Conservation (phyloP, 1,140 invertebrate genomes). For the Rhopalosiphum maidis region DNA sequence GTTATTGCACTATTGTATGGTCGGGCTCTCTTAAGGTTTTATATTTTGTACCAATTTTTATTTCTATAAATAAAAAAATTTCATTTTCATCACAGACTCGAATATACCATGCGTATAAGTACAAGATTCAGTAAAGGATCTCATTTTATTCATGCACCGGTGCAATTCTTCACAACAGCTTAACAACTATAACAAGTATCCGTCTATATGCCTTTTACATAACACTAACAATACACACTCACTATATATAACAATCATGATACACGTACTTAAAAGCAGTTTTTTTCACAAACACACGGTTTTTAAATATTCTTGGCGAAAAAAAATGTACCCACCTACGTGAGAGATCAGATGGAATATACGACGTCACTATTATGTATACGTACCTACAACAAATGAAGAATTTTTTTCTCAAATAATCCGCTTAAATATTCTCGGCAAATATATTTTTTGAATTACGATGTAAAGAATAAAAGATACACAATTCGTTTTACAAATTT, state of each 20-base stretch:
- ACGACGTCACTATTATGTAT: not conserved
- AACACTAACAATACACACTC: slow-evolving; percentile 38
- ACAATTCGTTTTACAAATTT: not conserved
- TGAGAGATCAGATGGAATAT: slow-evolving; percentile 18
- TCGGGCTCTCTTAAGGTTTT: not conserved
- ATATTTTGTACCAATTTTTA: not conserved
- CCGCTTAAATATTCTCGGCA: not conserved
- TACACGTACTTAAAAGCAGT: slow-evolving; percentile 34
- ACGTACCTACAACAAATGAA: not conserved
- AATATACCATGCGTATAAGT: not conserved
- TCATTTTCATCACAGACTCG: slow-evolving; percentile 13
- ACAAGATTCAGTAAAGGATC: not conserved
- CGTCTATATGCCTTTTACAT: not conserved
- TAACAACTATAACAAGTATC: slow-evolving; percentile 47
- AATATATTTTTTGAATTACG: not conserved
- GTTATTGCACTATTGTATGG: not conserved
- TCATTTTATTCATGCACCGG: slow-evolving; percentile 32
- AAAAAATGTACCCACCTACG: not conserved
- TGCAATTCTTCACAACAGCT: slow-evolving; percentile 30
- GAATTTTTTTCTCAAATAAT: slow-evolving; percentile 4
- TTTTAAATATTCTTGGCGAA: slow-evolving; percentile 21
- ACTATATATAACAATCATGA: slow-evolving; percentile 14
- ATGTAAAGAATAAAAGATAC: not conserved
- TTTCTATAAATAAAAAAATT: not conserved
- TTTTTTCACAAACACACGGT: not conserved